These are phyloP conservation scores for Stichodactyla helianthus DNA, from an alignment of 64 coral and sea anemone species.

Conservation along the genomic window DNA sequence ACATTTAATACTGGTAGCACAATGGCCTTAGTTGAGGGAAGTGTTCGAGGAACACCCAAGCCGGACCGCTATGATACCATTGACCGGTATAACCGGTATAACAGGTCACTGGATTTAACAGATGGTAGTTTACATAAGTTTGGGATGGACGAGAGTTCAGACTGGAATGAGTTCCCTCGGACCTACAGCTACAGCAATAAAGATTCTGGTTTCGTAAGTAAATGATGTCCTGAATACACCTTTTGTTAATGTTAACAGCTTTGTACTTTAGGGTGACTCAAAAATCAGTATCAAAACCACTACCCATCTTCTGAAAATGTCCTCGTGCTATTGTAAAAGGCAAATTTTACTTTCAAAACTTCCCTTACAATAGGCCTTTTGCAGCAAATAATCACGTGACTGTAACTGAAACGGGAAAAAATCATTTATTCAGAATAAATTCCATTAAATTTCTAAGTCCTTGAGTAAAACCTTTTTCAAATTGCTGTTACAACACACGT, in stretches of 20 bases:
- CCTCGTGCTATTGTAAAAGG: no score
- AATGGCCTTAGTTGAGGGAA: constrained; percentile 68
- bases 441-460: no score
- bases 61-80: constrained; percentile 42
- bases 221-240: neutral
- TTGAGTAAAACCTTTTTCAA: no score
- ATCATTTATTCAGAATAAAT: no score
- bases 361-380: no score
- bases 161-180: constrained; percentile 59
- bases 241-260: neutral
- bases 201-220: constrained; percentile 79
- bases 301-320: no score
- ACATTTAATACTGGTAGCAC: constrained; percentile 51
- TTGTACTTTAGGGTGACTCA: no score
- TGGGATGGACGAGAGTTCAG: constrained; percentile 50
- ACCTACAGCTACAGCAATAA: constrained; percentile 57
- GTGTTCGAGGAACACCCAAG: constrained; percentile 33
- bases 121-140: constrained; percentile 59
- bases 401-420: neutral
- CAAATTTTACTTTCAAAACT: no score
- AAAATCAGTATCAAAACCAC: no score
- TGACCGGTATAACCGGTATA: neutral
- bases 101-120: constrained; percentile 1
- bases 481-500: no score
- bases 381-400: no score